Evolutionary conservation across 2,113 vertebrate genomes (phyloP), one percentile per base, ranked within the genome.

Genomic region (Clinocottus analis): DNA sequence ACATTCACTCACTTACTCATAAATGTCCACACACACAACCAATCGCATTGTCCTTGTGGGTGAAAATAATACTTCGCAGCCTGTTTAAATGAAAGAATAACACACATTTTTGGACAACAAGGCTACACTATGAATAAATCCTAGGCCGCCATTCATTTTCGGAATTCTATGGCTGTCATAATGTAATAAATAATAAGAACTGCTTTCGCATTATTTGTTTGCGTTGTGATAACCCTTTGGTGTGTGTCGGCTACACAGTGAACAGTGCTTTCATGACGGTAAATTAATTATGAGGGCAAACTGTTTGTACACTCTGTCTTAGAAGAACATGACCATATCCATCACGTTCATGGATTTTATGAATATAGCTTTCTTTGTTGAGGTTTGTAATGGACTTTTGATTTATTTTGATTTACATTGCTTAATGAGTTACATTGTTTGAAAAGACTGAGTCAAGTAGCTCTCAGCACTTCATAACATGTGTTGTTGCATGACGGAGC

Each of bases 201-300:
- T 64, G 47, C 21, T 75, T 78, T 49, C 85, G 75, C 49, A 79
- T 87, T 75, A 79, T 84, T 87, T 83, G 80, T 83, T 76, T 41
- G 65, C 70, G 61, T 64, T 78, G 63, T 72, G 68, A 83, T 41
- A 75, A 49, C 43, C 39, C 69, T 82, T 88, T 62, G n/a, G 27
- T 67, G 43, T 62, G 25, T 78, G 59, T 37, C 59, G 56, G n/a
- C 66, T 37, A 33, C 51, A 53, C 16, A 49, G 19, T 19, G 62
- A 45, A 19, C 51, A 29, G 19, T 66, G 70, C 68, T 79, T 80
- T 67, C 73, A 76, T 62, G 47, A 55, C 58, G 25, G 21, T 85
- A 37, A 89, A 89, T 87, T 60, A 84, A 86, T 84, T 61, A 88
- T 89, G 65, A 83, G 53, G 39, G 37, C 58, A 27, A 13, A 19